Evolutionary conservation across 2,888 invertebrate genomes (phyloP), one percentile per base, ranked within the genome.

Genomic region (Sturmia bella): DNA sequence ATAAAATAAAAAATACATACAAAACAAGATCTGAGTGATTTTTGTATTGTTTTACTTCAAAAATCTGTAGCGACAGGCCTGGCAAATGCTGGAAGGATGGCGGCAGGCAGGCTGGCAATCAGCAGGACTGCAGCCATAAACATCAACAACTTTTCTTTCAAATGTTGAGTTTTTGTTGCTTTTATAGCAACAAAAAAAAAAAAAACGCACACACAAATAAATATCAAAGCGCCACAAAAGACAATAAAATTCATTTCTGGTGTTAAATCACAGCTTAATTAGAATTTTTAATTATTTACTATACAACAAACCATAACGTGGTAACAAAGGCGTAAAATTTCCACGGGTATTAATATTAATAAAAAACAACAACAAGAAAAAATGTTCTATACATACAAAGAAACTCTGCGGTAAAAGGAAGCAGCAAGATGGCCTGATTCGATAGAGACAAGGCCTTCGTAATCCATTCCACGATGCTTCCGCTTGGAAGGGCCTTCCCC

Each of bases 221-320:
- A 81, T 79, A 76, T 82, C 82, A 78, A 80, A 80, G 75, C 82
- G 66, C 59, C 66, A 80, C 75, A 74, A 78, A 84, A 76, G 80
- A 80, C 78, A 75, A 81, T 79, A 83, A 77, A 84, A 79, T 77
- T 80, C 80, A 76, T 76, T 82, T 80, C 77, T 78, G 80, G 83
- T 76, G 80, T 80, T 73, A 78, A 83, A 81, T 83, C 70, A 72
- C 80, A 83, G 83, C 84, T 83, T 84, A 84, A 85, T 84, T 84
- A 84, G 83, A 85, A 84, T 82, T 85, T 84, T 84, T 84, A 85
- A 85, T 85, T 84, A 85, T 82, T 82, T 82, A 82, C 78, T 82
- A 66, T 66, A 78, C 74, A 82, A 76, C 66, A 75, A 80, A 68
- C 74, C 74, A 82, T 74, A 75, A 69, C 72, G 78, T 74, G 82